These are phyloP conservation scores for Barnardius zonarius DNA, from an alignment of 2,113 vertebrate species.

Conservation along the genomic window DNA sequence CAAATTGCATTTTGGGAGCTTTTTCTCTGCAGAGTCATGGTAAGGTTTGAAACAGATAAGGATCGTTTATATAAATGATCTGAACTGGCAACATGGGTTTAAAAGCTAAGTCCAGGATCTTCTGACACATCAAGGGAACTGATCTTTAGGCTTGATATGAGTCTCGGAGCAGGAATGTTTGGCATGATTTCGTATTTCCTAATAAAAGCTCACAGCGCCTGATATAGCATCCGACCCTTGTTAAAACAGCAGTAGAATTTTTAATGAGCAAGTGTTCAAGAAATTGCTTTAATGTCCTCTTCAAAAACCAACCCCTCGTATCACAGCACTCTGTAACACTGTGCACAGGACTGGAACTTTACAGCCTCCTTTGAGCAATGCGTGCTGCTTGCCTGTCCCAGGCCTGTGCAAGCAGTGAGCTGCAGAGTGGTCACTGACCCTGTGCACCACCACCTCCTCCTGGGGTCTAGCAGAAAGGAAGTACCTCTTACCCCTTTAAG, in stretches of 20 bases:
- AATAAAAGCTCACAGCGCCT: neutral
- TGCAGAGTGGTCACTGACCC: neutral
- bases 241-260: slow-evolving; percentile 33
- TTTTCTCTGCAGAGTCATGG: neutral
- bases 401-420: neutral
- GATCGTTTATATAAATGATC: neutral
- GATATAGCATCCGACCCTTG: slow-evolving; percentile 6
- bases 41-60: neutral
- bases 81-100: neutral
- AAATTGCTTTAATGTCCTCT: slow-evolving; percentile 6
- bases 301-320: neutral
- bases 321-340: neutral
- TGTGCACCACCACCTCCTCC: neutral
- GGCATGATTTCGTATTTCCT: neutral
- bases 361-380: neutral
- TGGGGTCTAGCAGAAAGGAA: neutral
- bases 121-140: neutral
- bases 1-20: neutral
- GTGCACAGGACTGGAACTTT: neutral
- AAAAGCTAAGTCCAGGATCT: neutral
- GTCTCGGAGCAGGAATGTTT: neutral
- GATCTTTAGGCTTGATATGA: neutral
- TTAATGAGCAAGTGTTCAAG: slow-evolving; percentile 18
- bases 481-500: neutral
- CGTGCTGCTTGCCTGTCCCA: neutral